Evolutionary conservation across 1,140 invertebrate species (phyloP).

Genomic region (Nebria ingens): DNA sequence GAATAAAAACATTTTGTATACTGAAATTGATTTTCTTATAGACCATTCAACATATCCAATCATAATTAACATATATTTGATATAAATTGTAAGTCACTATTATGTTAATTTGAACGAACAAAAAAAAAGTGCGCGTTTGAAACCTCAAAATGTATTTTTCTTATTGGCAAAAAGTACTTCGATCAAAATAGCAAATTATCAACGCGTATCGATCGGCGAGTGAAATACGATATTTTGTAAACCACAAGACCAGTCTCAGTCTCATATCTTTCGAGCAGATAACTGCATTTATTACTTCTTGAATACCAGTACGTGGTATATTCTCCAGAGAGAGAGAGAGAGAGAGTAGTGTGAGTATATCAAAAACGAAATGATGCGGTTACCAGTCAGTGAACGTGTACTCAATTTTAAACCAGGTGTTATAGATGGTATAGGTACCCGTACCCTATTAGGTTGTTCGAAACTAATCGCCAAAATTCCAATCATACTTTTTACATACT

Average conservation of each 20-base stretch:
- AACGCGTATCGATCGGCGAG: neutral
- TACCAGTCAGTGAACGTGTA: conserved; percentile 1
- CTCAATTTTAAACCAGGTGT: conserved; percentile 5
- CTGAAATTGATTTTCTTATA: too few relatives aligned
- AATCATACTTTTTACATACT: neutral
- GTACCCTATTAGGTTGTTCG: neutral
- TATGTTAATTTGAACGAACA: too few relatives aligned
- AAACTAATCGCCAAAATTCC: neutral
- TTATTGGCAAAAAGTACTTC: neutral
- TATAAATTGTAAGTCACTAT: too few relatives aligned
- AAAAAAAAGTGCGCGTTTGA: too few relatives aligned
- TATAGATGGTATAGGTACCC: neutral
- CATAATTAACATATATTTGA: too few relatives aligned
- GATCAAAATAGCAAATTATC: neutral
- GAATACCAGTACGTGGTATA: too few relatives aligned
- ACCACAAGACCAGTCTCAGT: neutral
- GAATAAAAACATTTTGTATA: too few relatives aligned
- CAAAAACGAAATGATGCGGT: conserved; percentile 1
- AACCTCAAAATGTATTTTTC: neutral
- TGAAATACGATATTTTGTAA: neutral
- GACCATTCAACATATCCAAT: too few relatives aligned
- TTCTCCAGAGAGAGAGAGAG: too few relatives aligned
- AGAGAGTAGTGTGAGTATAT: neutral
- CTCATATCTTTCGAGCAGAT: neutral
- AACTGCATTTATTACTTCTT: neutral